These are phyloP conservation scores for Lathronympha strigana DNA, from an alignment of 2,888 invertebrate genomes.

Conservation along the genomic window DNA sequence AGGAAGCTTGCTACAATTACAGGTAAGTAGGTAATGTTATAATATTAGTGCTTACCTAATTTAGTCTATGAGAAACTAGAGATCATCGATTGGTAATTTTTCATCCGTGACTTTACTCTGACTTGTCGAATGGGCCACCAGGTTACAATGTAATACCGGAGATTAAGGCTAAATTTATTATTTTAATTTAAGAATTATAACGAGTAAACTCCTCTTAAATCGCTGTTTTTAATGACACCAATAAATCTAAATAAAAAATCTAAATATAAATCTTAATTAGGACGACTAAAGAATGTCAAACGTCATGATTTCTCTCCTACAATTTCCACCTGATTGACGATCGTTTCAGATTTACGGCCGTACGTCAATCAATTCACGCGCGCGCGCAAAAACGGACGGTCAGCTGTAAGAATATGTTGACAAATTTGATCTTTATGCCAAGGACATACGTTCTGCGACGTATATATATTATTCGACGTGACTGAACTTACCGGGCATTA, in stretches of 20 bases:
- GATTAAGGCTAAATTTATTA: too few relatives aligned
- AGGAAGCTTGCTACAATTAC: too few relatives aligned
- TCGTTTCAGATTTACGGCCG: conserved; percentile 18
- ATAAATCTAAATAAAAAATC: too few relatives aligned
- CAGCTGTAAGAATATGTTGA: background rate
- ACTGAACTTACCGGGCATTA: conserved; percentile 20
- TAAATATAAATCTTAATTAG: conserved; percentile 2
- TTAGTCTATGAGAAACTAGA: too few relatives aligned
- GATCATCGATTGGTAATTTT: too few relatives aligned
- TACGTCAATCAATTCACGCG: conserved; percentile 18
- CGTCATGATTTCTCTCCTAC: conserved; percentile 19
- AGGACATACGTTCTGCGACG: too few relatives aligned
- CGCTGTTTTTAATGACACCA: conserved; percentile 4
- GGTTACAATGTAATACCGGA: too few relatives aligned
- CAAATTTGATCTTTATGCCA: too few relatives aligned
- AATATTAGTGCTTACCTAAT: too few relatives aligned
- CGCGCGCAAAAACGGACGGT: conserved; percentile 26
- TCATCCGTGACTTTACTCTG: too few relatives aligned
- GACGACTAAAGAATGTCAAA: background rate
- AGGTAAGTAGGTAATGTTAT: too few relatives aligned
- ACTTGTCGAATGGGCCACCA: background rate
- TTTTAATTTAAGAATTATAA: background rate
- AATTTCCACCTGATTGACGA: conserved; percentile 21
- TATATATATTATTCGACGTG: too few relatives aligned
- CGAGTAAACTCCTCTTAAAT: background rate